Conservation (phyloP, 2,113 vertebrate genomes). For the Mirounga angustirostris region DNA sequence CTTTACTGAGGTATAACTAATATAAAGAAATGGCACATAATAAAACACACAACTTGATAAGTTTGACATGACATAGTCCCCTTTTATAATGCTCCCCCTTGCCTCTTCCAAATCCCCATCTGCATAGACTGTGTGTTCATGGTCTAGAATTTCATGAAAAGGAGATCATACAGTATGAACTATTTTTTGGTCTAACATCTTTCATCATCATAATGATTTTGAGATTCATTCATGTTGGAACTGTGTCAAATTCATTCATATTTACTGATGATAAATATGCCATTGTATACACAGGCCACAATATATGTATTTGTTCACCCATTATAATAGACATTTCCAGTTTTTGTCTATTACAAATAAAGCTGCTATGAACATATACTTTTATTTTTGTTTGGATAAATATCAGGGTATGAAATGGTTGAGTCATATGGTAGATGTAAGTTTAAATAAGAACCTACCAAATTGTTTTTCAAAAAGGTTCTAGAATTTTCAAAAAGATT, state of each 20-base stretch:
- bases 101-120: not conserved
- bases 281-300: not conserved
- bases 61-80: not conserved
- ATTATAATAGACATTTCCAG: not conserved
- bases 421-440: not conserved
- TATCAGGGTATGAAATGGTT: not conserved
- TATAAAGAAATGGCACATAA: not conserved
- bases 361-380: not conserved
- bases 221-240: not conserved
- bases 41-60: not conserved
- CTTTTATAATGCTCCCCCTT: not conserved
- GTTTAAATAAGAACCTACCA: not conserved
- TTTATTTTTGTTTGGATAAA: not conserved
- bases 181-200: not conserved
- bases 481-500: not conserved
- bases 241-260: not conserved
- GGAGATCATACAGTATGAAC: not conserved
- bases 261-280: not conserved
- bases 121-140: not conserved
- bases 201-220: not conserved
- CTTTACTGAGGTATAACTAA: not conserved
- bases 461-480: not conserved
- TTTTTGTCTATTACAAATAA: not conserved
- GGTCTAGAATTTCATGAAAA: not conserved
- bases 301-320: not conserved